phyloP scores from a whole-genome alignment of 2,113 vertebrate species.

The Phycodurus eques region DNA sequence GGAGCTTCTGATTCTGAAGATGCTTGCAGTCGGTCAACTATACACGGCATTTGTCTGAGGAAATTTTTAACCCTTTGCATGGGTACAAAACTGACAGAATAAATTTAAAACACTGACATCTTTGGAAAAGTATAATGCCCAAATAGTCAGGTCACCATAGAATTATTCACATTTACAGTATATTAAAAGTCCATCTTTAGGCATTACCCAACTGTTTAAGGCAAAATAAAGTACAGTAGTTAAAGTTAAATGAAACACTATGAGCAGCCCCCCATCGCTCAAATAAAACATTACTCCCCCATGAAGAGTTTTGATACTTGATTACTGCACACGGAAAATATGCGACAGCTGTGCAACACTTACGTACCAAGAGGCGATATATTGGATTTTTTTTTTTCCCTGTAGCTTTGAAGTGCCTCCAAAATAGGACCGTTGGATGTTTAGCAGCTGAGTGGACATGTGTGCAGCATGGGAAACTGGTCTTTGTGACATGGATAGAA shows the following conservation, averaged over 20 bases:
- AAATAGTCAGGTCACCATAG: not conserved
- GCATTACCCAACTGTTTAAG: not conserved
- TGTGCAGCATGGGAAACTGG: slow-evolving; percentile 55
- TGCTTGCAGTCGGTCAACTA: slow-evolving; percentile 5
- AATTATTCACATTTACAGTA: not conserved
- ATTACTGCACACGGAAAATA: slow-evolving; percentile 56
- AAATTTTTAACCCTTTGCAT: slow-evolving; percentile 32
- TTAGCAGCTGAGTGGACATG: slow-evolving; percentile 35
- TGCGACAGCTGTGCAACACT: slow-evolving; percentile 48
- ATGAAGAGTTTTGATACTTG: slow-evolving; percentile 10
- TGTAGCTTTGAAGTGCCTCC: slow-evolving; percentile 25
- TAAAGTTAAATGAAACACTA: not conserved
- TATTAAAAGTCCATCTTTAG: not conserved
- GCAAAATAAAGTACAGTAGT: not conserved
- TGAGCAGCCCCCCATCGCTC: not conserved
- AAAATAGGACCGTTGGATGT: slow-evolving; percentile 12
- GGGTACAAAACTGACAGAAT: not conserved
- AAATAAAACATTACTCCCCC: not conserved
- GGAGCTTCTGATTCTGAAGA: slow-evolving; percentile 1
- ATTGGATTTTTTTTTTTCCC: not conserved
- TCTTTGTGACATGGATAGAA: slow-evolving; percentile 38
- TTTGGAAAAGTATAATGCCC: not conserved
- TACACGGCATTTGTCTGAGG: slow-evolving; percentile 16
- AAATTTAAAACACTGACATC: not conserved
- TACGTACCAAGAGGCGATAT: slow-evolving; percentile 14